phyloP scores from a whole-genome alignment of 2,888 invertebrate genomes.

The Parochlus steinenii region DNA sequence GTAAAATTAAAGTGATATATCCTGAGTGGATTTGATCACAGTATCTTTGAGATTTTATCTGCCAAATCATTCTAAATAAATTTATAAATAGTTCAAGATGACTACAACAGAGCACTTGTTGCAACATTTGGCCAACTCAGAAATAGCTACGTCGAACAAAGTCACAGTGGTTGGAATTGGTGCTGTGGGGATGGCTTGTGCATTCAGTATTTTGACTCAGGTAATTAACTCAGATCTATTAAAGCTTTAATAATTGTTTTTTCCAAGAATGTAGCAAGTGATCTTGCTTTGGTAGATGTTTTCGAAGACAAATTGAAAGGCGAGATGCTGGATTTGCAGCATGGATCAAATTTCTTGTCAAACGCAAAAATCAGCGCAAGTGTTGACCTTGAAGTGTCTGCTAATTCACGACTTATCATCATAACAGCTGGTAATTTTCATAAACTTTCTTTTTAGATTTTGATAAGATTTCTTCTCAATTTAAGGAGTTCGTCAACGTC shows the following conservation, averaged over 20 bases:
- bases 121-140: too few relatives aligned
- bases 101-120: too few relatives aligned
- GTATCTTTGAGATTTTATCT: too few relatives aligned
- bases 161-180: slow-evolving; percentile 81
- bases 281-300: slow-evolving; percentile 67
- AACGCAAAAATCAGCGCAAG: slow-evolving; percentile 64
- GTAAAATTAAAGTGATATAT: too few relatives aligned
- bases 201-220: slow-evolving; percentile 70
- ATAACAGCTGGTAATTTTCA: too few relatives aligned
- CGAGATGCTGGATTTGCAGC: slow-evolving; percentile 83
- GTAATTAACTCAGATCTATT: slow-evolving; percentile 31
- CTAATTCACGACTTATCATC: slow-evolving; percentile 68
- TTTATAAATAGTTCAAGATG: too few relatives aligned
- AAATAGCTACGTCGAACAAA: too few relatives aligned
- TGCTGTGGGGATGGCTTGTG: slow-evolving; percentile 84
- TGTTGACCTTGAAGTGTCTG: slow-evolving; percentile 59
- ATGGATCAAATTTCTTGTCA: slow-evolving; percentile 68
- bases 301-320: slow-evolving; percentile 70
- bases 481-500: slow-evolving; percentile 80
- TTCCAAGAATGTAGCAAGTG: slow-evolving; percentile 58
- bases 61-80: too few relatives aligned
- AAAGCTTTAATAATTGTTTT: slow-evolving; percentile 3
- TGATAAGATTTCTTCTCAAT: too few relatives aligned
- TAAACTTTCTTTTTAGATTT: too few relatives aligned
- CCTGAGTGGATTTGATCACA: too few relatives aligned